These are phyloP conservation scores for Papilio glaucus DNA, from an alignment of 1,140 invertebrate genomes.

Conservation along the genomic window DNA sequence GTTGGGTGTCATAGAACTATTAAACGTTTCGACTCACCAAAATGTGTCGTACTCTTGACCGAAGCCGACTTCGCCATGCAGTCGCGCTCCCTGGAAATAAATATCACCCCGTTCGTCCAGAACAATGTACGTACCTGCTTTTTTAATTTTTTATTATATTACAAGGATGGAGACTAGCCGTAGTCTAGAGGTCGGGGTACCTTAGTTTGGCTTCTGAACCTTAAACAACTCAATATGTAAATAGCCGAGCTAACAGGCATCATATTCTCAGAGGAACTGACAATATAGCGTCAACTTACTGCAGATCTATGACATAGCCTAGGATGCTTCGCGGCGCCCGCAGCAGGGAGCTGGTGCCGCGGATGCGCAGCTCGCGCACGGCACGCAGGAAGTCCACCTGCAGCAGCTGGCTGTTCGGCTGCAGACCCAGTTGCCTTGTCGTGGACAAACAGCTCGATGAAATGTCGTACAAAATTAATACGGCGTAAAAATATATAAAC, in stretches of 20 bases:
- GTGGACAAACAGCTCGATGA: neutral
- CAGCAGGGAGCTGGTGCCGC: slow-evolving; percentile 75
- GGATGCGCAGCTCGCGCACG: slow-evolving; percentile 69
- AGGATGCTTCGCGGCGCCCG: slow-evolving; percentile 57
- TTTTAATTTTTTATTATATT: too few species aligned
- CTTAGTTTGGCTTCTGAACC: too few species aligned
- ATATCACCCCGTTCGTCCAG: too few species aligned
- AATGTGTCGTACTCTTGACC: slow-evolving; percentile 23
- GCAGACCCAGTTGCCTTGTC: slow-evolving; percentile 62
- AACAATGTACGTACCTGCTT: too few species aligned
- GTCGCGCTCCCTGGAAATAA: slow-evolving; percentile 45
- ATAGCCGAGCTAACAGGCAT: too few species aligned
- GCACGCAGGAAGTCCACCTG: slow-evolving; percentile 72
- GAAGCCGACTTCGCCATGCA: slow-evolving; percentile 39
- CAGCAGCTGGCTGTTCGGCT: slow-evolving; percentile 59
- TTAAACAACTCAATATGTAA: too few species aligned
- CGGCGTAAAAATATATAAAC: slow-evolving; percentile 34
- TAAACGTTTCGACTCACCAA: slow-evolving; percentile 4
- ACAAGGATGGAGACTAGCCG: too few species aligned
- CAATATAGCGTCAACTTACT: slow-evolving; percentile 45
- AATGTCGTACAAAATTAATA: neutral
- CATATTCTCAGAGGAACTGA: too few species aligned
- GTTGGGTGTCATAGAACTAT: too few species aligned
- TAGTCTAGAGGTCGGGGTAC: too few species aligned
- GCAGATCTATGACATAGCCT: slow-evolving; percentile 58